Evolutionary conservation across 2,888 invertebrate genomes (phyloP), one percentile per base, ranked within the genome.

Genomic region (Nyleta sp.): DNA sequence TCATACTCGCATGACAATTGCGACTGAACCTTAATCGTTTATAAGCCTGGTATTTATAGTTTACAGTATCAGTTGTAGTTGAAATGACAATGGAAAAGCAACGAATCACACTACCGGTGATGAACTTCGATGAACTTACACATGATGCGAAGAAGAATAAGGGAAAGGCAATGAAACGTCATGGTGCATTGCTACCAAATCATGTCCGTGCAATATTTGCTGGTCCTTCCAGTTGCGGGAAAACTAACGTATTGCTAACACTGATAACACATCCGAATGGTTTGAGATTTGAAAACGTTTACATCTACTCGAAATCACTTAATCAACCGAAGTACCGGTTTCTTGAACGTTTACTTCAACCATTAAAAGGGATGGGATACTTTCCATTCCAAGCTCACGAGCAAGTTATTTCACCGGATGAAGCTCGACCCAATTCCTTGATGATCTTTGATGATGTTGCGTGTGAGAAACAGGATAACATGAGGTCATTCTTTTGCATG

Each of bases 211-310:
- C 50, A 50, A 65, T 65, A 31, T 20, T 65, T 15, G 24, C 28
- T 13, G 53, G 65, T 20, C 42, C 53, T 17, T 53, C 52, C 8
- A 31, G 8, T 22, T 65, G 50, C 6, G 53, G 65, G 2, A 65
- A 65, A 13, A 65, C 53, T 17, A 65, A 65, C 15, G 35, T 85
- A 5, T 81, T 90, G 70, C 44, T 89, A 2, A 80, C 81, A 67
- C 80, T 90, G 59, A 74, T 89, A 28, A 80, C 81, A 33, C 82
- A 86, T 77, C 82, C 83, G 10, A 88, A 89, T 77, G 88, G 88
- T 6, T 70, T 89, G 42, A 77, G 82, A 77, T 90, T 89, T 81
- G 77, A 87, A 82, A 90, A 91, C 81, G 68, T 91, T 40, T 91
- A 88, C 67, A 67, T 90, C 10, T 88, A 80, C 87, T 64, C 64